Evolutionary conservation across 2,113 vertebrate genomes (phyloP), one percentile per base, ranked within the genome.

Genomic region (Octodon degus): DNA sequence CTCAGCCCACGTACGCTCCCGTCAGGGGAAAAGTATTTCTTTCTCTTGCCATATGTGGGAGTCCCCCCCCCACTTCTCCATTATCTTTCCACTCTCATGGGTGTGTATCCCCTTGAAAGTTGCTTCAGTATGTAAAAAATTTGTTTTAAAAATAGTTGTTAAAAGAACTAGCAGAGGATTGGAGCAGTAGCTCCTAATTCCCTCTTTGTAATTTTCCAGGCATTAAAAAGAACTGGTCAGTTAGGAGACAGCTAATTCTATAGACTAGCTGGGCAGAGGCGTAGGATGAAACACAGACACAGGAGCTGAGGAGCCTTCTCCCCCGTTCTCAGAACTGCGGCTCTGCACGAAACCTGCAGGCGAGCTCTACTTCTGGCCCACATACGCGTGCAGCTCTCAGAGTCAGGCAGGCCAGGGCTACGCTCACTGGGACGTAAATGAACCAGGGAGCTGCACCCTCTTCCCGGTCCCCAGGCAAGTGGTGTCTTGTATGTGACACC

Each of bases 141-240:
- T 20, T 25, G 62, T 81, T 92, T 86, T 27, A 77, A 92, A 93
- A 95, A 83, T n/a, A 96, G 70, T 82, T 94, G 43, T 47, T 82
- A 93, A 80, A 67, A 93, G 63, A 92, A 79, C 50, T 68, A 96
- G n/a, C 58, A 12, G 72, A 97, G 58, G 47, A 76, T 24, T 79
- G 25, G 72, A 55, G 30, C 20, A 24, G 10, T n/a, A 47, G n/a
- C 62, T 47, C 30, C 22, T 79, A 30, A 47, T 20, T 55, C n/a
- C n/a, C 34, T 83, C 37, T 37, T 43, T 93, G 12, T 43, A 27
- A 53, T 80, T 94, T 91, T 82, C 83, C 25, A 70, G 79, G 53
- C 67, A 65, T 67, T 85, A 50, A 80, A 86, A 5, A 89, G n/a
- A 90, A 84, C 68, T 27, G 6, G 27, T 81, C 83, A 77, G 32